Evolutionary conservation across 2,888 invertebrate genomes (phyloP).

Genomic region (Plebejus argus): DNA sequence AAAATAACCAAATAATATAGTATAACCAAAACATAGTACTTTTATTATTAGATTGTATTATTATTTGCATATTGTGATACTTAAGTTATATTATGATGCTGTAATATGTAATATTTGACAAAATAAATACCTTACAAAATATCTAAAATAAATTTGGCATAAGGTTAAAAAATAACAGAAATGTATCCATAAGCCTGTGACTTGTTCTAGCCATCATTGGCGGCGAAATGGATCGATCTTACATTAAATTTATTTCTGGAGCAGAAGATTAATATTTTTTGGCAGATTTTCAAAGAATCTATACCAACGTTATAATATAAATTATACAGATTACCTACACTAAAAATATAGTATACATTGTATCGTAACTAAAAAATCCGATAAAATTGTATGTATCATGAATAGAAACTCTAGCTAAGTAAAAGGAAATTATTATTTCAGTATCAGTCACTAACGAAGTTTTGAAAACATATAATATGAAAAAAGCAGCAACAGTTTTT

Average conservation of each 20-base stretch:
- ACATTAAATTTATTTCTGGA: slow-evolving; percentile 73
- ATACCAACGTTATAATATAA: slow-evolving; percentile 41
- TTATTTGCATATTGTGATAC: too few relatives aligned
- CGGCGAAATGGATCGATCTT: slow-evolving; percentile 64
- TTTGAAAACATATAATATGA: too few relatives aligned
- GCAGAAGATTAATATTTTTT: slow-evolving; percentile 74
- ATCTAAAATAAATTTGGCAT: too few relatives aligned
- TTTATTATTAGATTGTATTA: too few relatives aligned
- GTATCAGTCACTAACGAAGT: too few relatives aligned
- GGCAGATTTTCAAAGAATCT: slow-evolving; percentile 68
- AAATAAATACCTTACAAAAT: too few relatives aligned
- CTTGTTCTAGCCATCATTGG: slow-evolving; percentile 47
- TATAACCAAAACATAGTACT: too few relatives aligned
- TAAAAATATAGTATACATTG: slow-evolving; percentile 32
- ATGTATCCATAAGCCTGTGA: slow-evolving; percentile 33
- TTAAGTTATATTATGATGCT: too few relatives aligned
- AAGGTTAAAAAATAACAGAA: slow-evolving; percentile 9
- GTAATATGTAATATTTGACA: too few relatives aligned
- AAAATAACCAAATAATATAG: too few relatives aligned
- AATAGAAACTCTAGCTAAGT: not conserved
- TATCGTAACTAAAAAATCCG: not conserved
- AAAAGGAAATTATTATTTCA: not conserved
- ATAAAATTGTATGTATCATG: slow-evolving; percentile 19
- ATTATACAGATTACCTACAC: slow-evolving; percentile 30
- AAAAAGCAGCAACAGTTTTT: too few relatives aligned